Evolutionary conservation across 2,797 vertebrate genomes (phyloP), one percentile per base, ranked within the genome.

Genomic region (Chrosomus eos): DNA sequence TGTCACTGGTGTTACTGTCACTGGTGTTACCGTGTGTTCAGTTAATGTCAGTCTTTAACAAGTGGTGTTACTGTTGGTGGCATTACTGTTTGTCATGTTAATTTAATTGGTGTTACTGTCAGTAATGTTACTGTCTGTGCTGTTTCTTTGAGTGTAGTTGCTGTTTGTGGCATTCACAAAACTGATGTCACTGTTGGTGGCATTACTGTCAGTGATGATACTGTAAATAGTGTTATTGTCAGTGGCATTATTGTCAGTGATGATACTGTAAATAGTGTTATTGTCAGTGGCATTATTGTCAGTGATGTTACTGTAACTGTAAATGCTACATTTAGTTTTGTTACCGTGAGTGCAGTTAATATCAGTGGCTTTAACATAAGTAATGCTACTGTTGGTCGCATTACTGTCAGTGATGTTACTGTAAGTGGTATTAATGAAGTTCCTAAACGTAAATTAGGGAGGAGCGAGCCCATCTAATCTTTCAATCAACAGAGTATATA

Each of bases 11-110:
- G 18, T 66, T 33, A 33, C 16, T 66, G 31, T 19, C 7, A 38
- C 1, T 38, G 36, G 1, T 7, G 6, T 38, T 38, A 33, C 7
- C 18, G 3, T 66, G 0, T 4, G 0, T 19, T 7, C 2, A 0
- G 28, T 64, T 66, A 66, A 31, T 67, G 64, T 21, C 7, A 66
- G 3, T 66, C 3, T 1, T 66, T 33, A 66, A 13, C 14, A n/a
- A 43, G 40, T 43, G 40, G 10, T 43, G 40, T 10, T 48, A 48
- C 5, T 51, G 48, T 18, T 0, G 16, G 48, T 51, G 58, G 2
- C 13, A n/a, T 62, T 60, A 60, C n/a, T 28, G n/a, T 62, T 10
- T 0, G 40, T 43, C 9, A 3, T 43, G 9, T 43, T 43, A 31
- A 26, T 31, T 0, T 28, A 10, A 31, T 0, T 43, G 10, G 10